Evolutionary conservation across 2,113 vertebrate genomes (phyloP).

Genomic region (Callospermophilus lateralis): DNA sequence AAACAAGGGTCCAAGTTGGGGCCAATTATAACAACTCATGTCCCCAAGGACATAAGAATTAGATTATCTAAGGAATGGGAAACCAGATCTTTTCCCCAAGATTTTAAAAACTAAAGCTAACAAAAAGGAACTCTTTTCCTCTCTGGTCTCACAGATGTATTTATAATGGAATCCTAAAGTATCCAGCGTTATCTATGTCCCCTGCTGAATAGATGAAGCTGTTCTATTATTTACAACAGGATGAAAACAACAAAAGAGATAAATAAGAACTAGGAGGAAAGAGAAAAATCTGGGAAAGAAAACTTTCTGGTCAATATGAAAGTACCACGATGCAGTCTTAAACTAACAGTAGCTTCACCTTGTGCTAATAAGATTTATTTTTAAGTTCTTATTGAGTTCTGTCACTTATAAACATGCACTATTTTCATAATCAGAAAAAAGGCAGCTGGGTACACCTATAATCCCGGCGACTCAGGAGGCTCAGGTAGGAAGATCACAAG

Average conservation of each 20-base stretch:
- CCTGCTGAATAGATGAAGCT: background rate
- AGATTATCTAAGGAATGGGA: background rate
- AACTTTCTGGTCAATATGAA: background rate
- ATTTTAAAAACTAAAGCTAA: background rate
- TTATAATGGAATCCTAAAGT: background rate
- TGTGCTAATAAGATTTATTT: background rate
- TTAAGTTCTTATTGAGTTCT: background rate
- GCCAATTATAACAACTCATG: background rate
- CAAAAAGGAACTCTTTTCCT: background rate
- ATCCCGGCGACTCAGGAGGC: too few species aligned
- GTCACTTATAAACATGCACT: background rate
- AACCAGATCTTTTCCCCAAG: background rate
- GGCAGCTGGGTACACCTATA: background rate
- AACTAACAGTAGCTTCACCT: background rate
- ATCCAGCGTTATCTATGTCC: background rate
- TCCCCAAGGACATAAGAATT: background rate
- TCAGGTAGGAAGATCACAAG: background rate
- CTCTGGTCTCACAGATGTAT: background rate
- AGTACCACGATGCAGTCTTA: background rate
- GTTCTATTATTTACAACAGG: background rate
- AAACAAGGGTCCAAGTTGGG: background rate
- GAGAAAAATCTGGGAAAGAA: background rate
- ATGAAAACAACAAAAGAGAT: background rate
- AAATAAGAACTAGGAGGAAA: background rate
- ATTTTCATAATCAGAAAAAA: constrained; percentile 26